Conservation (phyloP, 2,113 vertebrate genomes). For the Fukomys damarensis region DNA sequence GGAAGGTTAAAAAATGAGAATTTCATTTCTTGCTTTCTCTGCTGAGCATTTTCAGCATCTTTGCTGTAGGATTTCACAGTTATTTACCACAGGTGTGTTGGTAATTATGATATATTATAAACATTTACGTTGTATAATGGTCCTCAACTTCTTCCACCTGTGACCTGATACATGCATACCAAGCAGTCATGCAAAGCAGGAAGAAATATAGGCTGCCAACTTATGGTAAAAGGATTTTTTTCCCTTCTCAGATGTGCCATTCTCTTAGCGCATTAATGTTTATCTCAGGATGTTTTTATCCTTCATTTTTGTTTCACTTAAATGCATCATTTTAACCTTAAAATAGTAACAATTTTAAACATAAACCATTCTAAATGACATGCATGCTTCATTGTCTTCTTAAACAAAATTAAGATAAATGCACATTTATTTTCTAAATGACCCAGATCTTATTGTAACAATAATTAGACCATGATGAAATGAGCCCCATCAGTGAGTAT, state of each 20-base stretch:
- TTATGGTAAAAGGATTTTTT: background rate
- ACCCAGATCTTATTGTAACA: constrained; percentile 43
- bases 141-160: constrained; percentile 62
- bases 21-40: constrained; percentile 53
- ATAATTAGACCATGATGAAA: constrained; percentile 58
- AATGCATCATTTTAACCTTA: constrained; percentile 32
- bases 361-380: constrained; percentile 3
- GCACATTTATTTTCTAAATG: constrained; percentile 68
- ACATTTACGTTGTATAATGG: constrained; percentile 70
- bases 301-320: background rate
- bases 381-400: background rate
- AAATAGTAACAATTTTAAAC: constrained; percentile 36
- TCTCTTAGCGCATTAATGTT: background rate
- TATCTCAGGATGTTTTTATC: background rate
- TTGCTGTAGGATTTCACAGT: constrained; percentile 39
- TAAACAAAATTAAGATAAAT: constrained; percentile 46
- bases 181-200: constrained; percentile 53
- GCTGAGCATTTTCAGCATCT: constrained; percentile 54
- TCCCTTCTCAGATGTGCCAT: background rate
- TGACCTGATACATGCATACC: constrained; percentile 57
- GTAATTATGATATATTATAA: constrained; percentile 78
- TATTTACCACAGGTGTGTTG: constrained; percentile 73
- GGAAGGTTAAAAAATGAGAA: background rate
- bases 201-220: constrained; percentile 34
- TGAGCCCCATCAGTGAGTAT: background rate